phyloP scores from a whole-genome alignment of 2,797 vertebrate genomes.

The Salarias fasciatus region DNA sequence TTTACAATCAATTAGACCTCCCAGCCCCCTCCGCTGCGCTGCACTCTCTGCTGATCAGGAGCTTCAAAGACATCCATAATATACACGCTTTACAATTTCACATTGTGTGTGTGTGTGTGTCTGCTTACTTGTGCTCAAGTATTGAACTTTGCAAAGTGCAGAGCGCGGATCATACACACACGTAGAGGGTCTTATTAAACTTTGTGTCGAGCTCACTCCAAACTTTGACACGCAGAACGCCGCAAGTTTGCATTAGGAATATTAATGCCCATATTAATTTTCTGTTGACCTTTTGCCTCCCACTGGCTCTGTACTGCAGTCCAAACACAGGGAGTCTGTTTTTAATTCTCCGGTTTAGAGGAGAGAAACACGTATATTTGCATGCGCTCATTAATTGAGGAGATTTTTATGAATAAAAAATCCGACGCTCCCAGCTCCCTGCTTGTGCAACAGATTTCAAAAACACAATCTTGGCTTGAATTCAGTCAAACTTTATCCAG shows the following conservation, averaged over 20 bases:
- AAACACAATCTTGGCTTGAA: conserved; percentile 17
- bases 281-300: conserved; percentile 82
- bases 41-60: conserved; percentile 64
- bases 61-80: conserved; percentile 66
- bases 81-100: conserved; percentile 40
- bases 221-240: conserved; percentile 69
- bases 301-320: conserved; percentile 61
- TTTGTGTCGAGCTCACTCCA: conserved; percentile 73
- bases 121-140: no score
- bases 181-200: conserved; percentile 74
- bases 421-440: conserved; percentile 33
- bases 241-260: conserved; percentile 82
- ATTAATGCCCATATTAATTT: conserved; percentile 85
- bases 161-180: conserved; percentile 55
- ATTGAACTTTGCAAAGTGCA: conserved; percentile 62
- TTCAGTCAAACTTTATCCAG: no score
- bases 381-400: conserved; percentile 47
- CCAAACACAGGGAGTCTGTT: conserved; percentile 76
- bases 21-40: conserved; percentile 36
- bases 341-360: conserved; percentile 71
- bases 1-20: conserved; percentile 79
- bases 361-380: conserved; percentile 38
- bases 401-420: background rate
- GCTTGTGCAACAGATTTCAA: conserved; percentile 57
- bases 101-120: conserved; percentile 8